Evolutionary conservation across 2,888 invertebrate species (phyloP).

Genomic region (Archaeoteleia sp.): DNA sequence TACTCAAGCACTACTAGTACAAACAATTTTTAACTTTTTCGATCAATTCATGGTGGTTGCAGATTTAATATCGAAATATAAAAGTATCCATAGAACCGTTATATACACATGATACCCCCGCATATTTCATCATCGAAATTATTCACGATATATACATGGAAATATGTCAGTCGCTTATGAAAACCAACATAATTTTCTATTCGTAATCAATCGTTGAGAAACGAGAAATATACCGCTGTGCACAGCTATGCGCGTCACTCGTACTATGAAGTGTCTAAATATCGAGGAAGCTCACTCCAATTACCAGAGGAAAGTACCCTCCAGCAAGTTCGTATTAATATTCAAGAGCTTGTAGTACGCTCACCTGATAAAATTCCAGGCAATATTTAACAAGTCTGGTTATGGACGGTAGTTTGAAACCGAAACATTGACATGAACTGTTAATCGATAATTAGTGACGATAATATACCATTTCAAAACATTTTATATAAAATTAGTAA

Average conservation of each 20-base stretch:
- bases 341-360: constrained; percentile 46
- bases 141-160: constrained; percentile 25
- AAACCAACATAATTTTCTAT: constrained; percentile 34
- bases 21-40: no score
- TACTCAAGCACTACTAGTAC: no score
- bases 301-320: constrained; percentile 54
- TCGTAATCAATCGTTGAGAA: constrained; percentile 47
- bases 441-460: no score
- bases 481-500: no score
- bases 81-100: no score
- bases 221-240: constrained; percentile 41
- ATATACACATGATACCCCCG: no score
- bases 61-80: no score
- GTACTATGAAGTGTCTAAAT: constrained; percentile 59
- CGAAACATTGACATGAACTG: constrained; percentile 14
- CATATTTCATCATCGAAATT: constrained; percentile 2
- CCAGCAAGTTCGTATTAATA: constrained; percentile 46
- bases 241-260: constrained; percentile 52
- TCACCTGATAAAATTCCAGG: constrained; percentile 45
- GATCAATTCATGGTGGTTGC: no score
- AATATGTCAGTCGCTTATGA: constrained; percentile 2
- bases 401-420: constrained; percentile 36
- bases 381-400: constrained; percentile 44
- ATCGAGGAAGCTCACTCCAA: constrained; percentile 59
- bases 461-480: no score